phyloP scores from a whole-genome alignment of 2,113 vertebrate species.

The Opisthocomus hoazin region DNA sequence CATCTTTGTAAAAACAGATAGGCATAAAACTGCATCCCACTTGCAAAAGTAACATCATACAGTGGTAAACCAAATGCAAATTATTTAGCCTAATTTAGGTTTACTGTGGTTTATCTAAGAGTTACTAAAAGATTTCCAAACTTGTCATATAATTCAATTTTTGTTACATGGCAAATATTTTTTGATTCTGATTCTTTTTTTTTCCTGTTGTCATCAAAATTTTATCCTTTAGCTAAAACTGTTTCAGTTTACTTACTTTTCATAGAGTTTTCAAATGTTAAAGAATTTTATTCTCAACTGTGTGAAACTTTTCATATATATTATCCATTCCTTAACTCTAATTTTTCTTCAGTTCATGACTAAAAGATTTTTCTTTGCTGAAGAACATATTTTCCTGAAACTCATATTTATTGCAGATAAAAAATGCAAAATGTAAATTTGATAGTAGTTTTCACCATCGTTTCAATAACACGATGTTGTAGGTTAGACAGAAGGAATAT shows the following conservation, averaged over 20 bases:
- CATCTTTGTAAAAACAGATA: background rate
- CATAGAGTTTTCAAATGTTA: background rate
- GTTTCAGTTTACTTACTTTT: background rate
- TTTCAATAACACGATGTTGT: background rate
- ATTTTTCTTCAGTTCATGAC: background rate
- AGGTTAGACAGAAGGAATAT: background rate
- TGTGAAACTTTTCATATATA: background rate
- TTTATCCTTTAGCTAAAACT: background rate
- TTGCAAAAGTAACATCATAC: background rate
- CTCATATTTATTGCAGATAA: background rate
- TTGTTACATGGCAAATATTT: background rate
- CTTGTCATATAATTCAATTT: background rate
- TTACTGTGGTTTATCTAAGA: background rate
- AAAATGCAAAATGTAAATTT: background rate
- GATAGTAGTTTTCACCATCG: background rate
- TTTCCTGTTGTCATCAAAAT: background rate
- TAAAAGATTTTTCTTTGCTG: background rate
- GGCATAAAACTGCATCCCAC: background rate
- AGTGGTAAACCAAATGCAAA: background rate
- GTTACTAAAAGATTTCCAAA: background rate
- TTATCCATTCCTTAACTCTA: background rate
- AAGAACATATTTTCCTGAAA: background rate
- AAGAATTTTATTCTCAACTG: background rate
- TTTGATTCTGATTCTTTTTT: background rate
- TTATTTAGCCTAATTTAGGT: background rate